phyloP scores from a whole-genome alignment of 1,140 invertebrate genomes.

The Parapsyche elsis region DNA sequence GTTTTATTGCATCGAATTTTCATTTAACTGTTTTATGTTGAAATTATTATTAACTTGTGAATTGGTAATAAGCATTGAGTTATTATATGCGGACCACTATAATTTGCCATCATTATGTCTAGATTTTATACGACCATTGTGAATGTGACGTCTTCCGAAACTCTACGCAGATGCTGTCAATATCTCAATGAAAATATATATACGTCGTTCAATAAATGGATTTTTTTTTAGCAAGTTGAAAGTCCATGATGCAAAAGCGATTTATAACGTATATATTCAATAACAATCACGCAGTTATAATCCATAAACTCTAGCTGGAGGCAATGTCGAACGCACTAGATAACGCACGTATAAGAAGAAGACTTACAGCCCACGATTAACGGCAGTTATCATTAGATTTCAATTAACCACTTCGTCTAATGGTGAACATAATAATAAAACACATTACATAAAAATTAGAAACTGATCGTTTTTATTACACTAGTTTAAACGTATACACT shows the following conservation, averaged over 20 bases:
- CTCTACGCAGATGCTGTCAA: neutral
- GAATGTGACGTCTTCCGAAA: neutral
- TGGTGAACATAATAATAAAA: neutral
- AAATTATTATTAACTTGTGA: neutral
- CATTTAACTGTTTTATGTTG: slow-evolving; percentile 3
- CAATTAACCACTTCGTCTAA: slow-evolving; percentile 1
- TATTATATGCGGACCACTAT: slow-evolving; percentile 6
- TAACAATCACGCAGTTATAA: slow-evolving; percentile 23
- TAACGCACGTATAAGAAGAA: slow-evolving; percentile 1
- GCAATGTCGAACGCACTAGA: slow-evolving; percentile 5
- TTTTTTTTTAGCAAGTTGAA: neutral
- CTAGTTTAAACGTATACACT: neutral
- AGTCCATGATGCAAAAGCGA: too few relatives aligned
- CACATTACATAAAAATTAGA: neutral
- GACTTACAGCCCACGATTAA: neutral
- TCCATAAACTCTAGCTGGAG: neutral
- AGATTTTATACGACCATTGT: slow-evolving; percentile 14
- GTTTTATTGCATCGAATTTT: neutral
- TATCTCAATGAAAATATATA: neutral
- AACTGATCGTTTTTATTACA: neutral
- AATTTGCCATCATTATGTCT: slow-evolving; percentile 9
- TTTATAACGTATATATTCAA: neutral
- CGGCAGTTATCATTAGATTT: slow-evolving; percentile 22
- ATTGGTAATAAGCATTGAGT: neutral
- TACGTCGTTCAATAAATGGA: neutral